Evolutionary conservation across 2,113 vertebrate genomes (phyloP).

Genomic region (Trinectes maculatus): DNA sequence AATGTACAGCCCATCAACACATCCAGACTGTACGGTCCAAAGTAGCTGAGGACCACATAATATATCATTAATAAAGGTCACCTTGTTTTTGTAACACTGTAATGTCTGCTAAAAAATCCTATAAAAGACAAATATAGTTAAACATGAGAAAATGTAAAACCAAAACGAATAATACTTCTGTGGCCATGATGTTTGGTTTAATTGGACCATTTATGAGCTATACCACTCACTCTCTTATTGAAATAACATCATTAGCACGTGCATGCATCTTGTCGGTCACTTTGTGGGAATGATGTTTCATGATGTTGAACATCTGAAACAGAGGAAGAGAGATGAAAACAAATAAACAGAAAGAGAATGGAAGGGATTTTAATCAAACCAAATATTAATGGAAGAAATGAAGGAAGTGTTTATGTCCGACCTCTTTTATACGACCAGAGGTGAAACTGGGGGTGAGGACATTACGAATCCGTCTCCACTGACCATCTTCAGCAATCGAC

Average conservation of each 20-base stretch:
- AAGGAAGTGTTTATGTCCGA: too few species aligned
- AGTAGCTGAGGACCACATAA: slow-evolving; percentile 48
- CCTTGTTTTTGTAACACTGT: too few species aligned
- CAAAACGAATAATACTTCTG: too few species aligned
- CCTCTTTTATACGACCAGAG: slow-evolving; percentile 56
- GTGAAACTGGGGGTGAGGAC: slow-evolving; percentile 34
- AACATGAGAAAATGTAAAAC: too few species aligned
- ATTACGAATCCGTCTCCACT: slow-evolving; percentile 51
- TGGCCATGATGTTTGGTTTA: too few species aligned
- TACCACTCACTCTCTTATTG: slow-evolving; percentile 75
- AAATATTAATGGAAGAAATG: background rate
- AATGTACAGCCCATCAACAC: slow-evolving; percentile 78
- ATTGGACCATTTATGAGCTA: too few species aligned
- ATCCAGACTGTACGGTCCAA: slow-evolving; percentile 76
- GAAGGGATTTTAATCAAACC: background rate
- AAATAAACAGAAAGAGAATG: background rate
- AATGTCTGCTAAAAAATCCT: too few species aligned
- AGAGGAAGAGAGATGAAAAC: background rate
- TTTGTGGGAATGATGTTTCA: slow-evolving; percentile 75
- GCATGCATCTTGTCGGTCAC: slow-evolving; percentile 75
- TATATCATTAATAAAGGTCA: background rate
- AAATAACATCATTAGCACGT: slow-evolving; percentile 45
- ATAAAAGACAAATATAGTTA: too few species aligned
- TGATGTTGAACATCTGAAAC: slow-evolving; percentile 82
- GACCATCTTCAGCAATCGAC: slow-evolving; percentile 2